A percentile compares a stretch with the other conserved stretches of the same genome.
phyloP scores from a whole-genome alignment of 2,797 vertebrate genomes.

The Amazonetta brasiliensis region DNA sequence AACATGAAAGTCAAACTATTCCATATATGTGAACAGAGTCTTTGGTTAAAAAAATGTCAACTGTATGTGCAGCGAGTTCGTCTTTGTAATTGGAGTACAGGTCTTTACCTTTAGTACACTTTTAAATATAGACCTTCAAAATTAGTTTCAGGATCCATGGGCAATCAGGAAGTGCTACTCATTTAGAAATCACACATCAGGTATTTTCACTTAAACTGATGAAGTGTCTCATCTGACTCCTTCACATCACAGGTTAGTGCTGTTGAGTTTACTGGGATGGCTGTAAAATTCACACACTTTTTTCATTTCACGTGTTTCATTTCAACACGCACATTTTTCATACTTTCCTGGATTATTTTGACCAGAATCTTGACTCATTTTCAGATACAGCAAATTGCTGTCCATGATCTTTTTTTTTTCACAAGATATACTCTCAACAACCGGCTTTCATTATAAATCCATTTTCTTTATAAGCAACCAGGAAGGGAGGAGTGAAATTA shows the following conservation, averaged over 20 bases:
- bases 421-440: not conserved
- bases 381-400: not conserved
- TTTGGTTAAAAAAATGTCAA: not conserved
- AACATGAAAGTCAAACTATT: not conserved
- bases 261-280: not conserved
- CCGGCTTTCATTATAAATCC: not conserved
- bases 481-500: not conserved
- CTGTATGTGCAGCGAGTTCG: not conserved
- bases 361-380: not conserved
- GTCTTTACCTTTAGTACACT: not conserved
- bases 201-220: not conserved
- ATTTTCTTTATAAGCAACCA: not conserved
- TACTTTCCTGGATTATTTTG: not conserved
- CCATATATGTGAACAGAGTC: not conserved
- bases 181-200: not conserved
- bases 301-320: too few relatives aligned
- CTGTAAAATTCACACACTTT: not conserved
- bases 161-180: not conserved
- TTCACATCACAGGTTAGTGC: not conserved
- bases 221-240: not conserved
- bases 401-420: not conserved
- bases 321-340: fast-evolving
- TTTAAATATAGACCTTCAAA: not conserved
- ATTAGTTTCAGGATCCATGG: not conserved
- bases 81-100: not conserved